Conservation (phyloP, 2,888 invertebrate species). For the Rhogogaster chlorosoma region DNA sequence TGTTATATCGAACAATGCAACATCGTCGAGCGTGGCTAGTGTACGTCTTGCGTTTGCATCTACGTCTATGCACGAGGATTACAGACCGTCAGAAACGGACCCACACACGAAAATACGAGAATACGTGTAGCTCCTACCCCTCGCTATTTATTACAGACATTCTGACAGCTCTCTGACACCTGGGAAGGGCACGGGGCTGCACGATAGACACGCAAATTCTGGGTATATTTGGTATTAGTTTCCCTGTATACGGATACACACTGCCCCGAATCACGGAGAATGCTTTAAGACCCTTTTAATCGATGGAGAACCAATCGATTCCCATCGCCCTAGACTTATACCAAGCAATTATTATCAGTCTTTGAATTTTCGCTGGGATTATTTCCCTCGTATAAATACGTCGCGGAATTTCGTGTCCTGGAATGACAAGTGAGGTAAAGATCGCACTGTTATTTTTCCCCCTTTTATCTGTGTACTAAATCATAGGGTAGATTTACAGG, state of each 20-base stretch:
- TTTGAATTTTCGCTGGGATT: background rate
- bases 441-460: background rate
- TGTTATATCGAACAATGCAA: slow-evolving; percentile 21
- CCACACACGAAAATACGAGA: background rate
- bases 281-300: background rate
- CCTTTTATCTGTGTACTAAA: background rate
- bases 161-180: slow-evolving; percentile 45
- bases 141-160: background rate
- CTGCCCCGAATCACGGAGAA: background rate
- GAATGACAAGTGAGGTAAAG: background rate
- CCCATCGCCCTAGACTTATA: background rate
- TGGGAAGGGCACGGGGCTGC: slow-evolving; percentile 11
- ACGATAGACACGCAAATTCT: slow-evolving; percentile 28
- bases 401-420: background rate
- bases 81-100: background rate
- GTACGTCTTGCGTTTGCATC: background rate
- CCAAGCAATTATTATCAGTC: background rate
- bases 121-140: background rate
- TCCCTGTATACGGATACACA: background rate
- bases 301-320: background rate
- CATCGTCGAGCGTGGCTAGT: background rate
- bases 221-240: background rate
- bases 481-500: background rate
- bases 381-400: background rate
- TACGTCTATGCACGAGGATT: background rate